Conservation (phyloP, 2,797 vertebrate genomes). For the Etheostoma nigrum region DNA sequence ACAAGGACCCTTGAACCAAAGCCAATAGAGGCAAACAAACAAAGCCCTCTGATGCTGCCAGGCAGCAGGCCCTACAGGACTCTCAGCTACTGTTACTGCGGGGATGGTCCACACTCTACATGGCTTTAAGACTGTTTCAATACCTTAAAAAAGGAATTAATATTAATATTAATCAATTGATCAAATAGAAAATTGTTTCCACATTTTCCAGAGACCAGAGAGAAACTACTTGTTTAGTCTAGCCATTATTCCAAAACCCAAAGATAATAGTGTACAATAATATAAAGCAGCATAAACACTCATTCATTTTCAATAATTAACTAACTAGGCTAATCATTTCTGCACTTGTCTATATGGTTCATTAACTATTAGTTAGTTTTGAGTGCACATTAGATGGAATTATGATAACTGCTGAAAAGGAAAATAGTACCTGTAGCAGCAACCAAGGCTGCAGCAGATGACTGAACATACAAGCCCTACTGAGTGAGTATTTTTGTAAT, state of each 20-base stretch:
- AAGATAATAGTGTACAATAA: neutral
- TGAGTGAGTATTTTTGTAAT: neutral
- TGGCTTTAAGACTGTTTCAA: neutral
- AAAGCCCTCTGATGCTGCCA: conserved; percentile 12
- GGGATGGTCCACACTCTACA: neutral
- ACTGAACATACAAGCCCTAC: no score
- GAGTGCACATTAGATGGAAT: neutral
- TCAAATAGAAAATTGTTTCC: neutral
- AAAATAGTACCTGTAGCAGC: neutral
- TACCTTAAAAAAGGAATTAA: neutral
- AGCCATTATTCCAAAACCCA: neutral
- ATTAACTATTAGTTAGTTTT: neutral
- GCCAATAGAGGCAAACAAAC: conserved; percentile 63
- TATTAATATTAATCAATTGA: neutral
- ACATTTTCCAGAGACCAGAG: neutral
- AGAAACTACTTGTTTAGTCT: neutral
- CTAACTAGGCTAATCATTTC: neutral
- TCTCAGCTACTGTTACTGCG: conserved; percentile 32
- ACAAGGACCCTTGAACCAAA: conserved; percentile 61
- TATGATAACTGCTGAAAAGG: neutral
- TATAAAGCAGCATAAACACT: neutral
- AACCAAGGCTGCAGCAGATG: neutral
- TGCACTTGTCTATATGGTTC: neutral
- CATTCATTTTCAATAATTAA: neutral
- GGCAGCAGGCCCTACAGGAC: neutral